Percentiles rank a stretch among this genome's conserved stretches.
Evolutionary conservation across 2,888 invertebrate species (phyloP).

Genomic region (Philhelius pedissequus): DNA sequence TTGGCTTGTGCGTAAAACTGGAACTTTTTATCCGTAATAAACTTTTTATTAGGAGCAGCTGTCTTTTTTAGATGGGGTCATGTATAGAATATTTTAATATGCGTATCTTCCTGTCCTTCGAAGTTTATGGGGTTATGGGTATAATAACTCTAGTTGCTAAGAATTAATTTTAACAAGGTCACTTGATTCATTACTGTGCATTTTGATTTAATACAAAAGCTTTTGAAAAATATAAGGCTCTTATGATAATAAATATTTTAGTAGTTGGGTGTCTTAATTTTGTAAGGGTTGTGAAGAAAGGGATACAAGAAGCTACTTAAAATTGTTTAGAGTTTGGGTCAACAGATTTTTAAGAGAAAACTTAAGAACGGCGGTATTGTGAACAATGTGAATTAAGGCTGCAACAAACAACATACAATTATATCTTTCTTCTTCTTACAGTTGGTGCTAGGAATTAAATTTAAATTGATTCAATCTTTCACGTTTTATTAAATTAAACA

Average conservation of each 20-base stretch:
- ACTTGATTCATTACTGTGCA: not conserved
- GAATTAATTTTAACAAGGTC: conserved; percentile 22
- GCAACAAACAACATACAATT: too few relatives aligned
- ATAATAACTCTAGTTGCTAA: conserved; percentile 3
- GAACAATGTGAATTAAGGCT: too few relatives aligned
- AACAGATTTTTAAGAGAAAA: not conserved
- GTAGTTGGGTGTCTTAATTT: not conserved
- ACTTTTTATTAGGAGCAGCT: conserved; percentile 26
- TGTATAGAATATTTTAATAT: conserved; percentile 8
- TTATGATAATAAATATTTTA: not conserved
- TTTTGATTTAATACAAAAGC: not conserved
- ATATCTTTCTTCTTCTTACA: too few relatives aligned
- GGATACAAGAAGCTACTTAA: not conserved
- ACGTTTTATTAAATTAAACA: too few relatives aligned
- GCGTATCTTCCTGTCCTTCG: not conserved
- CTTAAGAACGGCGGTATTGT: too few relatives aligned
- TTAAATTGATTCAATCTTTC: too few relatives aligned
- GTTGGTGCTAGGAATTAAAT: too few relatives aligned
- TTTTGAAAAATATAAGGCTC: not conserved
- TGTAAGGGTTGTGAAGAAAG: not conserved
- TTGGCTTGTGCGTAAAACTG: conserved; percentile 9
- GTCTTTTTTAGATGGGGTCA: not conserved
- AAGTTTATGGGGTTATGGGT: conserved; percentile 1
- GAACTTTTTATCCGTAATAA: conserved; percentile 19
- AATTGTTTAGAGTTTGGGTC: not conserved